Conservation (phyloP, 2,888 invertebrate species). For the Ichneumoninae sp. region DNA sequence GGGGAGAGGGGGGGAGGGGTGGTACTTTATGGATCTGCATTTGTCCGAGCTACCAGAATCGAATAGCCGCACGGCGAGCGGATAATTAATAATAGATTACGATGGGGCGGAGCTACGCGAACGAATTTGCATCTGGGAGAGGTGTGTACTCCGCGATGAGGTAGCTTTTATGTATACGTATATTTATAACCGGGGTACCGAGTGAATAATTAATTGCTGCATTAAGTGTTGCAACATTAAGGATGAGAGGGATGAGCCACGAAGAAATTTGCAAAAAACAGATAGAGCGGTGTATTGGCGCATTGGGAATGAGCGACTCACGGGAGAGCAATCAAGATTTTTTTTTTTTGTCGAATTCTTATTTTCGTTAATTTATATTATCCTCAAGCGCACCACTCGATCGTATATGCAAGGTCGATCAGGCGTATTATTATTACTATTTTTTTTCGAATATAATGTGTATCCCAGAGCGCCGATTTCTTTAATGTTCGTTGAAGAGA, state of each 20-base stretch:
- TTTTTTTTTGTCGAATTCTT: slow-evolving; percentile 33
- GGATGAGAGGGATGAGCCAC: slow-evolving; percentile 28
- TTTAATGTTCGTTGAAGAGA: slow-evolving; percentile 73
- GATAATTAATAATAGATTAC: slow-evolving; percentile 64
- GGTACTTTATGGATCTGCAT: slow-evolving; percentile 49
- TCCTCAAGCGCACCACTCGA: slow-evolving; percentile 30
- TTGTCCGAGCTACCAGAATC: slow-evolving; percentile 59
- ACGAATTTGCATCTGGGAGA: slow-evolving; percentile 55
- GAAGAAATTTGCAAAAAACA: slow-evolving; percentile 45
- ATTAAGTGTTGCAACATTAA: slow-evolving; percentile 58
- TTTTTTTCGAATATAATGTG: slow-evolving; percentile 30
- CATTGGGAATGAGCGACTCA: slow-evolving; percentile 58
- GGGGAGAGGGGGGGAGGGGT: not conserved
- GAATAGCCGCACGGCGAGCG: slow-evolving; percentile 46
- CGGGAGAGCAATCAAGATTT: slow-evolving; percentile 57
- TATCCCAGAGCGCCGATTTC: slow-evolving; percentile 73
- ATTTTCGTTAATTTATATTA: slow-evolving; percentile 28
- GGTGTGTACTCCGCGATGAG: slow-evolving; percentile 16
- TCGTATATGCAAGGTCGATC: slow-evolving; percentile 54
- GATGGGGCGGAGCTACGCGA: slow-evolving; percentile 31
- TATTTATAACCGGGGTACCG: slow-evolving; percentile 21
- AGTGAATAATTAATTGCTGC: slow-evolving; percentile 56
- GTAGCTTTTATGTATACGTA: slow-evolving; percentile 19
- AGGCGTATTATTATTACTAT: slow-evolving; percentile 47
- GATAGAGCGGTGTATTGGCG: slow-evolving; percentile 19